Percentiles rank a stretch among this genome's conserved stretches.
Evolutionary conservation across 2,797 vertebrate species (phyloP).

Genomic region (Pagetopsis macropterus): DNA sequence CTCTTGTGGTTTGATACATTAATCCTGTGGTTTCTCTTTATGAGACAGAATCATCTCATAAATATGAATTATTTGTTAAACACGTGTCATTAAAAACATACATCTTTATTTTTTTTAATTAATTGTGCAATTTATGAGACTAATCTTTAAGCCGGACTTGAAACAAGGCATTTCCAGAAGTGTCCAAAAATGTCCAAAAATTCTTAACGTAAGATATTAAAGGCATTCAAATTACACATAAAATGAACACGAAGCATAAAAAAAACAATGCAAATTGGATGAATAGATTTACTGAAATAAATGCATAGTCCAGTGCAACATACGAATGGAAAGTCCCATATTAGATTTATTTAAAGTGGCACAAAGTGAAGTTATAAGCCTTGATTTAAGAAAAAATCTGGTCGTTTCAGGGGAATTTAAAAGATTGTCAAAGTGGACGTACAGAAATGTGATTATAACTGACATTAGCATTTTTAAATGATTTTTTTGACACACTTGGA

Average conservation of each 20-base stretch:
- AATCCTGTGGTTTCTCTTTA: not conserved
- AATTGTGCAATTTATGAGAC: too few species aligned
- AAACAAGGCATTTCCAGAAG: not conserved
- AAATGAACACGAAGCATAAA: not conserved
- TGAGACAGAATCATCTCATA: not conserved
- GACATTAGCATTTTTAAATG: not conserved
- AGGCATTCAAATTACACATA: not conserved
- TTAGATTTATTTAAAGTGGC: not conserved
- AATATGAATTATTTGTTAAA: slow-evolving; percentile 1
- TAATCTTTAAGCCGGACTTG: too few species aligned
- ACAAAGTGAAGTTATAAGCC: not conserved
- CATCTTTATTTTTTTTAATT: too few species aligned
- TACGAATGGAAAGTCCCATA: not conserved
- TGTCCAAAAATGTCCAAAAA: too few species aligned
- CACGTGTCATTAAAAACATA: too few species aligned
- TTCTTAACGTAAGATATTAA: not conserved
- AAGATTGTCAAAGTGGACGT: too few species aligned
- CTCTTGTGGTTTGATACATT: not conserved
- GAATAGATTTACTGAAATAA: not conserved
- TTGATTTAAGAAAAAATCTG: not conserved
- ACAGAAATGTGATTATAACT: not conserved
- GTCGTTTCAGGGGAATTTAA: too few species aligned
- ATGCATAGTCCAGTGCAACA: not conserved
- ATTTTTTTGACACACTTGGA: not conserved
- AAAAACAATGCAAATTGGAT: not conserved